phyloP scores from a whole-genome alignment of 2,113 vertebrate species.

The Pica pica region DNA sequence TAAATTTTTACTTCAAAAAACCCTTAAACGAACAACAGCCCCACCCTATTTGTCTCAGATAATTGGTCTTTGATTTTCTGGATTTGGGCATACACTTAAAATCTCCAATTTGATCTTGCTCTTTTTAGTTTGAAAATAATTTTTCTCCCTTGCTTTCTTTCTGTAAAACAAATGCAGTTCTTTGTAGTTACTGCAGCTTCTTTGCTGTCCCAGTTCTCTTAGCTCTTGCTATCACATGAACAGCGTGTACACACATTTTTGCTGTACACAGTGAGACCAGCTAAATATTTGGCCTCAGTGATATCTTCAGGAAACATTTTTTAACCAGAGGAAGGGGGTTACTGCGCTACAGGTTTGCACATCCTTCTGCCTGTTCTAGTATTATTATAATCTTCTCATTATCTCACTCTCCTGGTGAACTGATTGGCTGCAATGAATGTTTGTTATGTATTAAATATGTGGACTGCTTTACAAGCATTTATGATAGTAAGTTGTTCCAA shows the following conservation, averaged over 20 bases:
- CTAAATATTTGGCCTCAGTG: neutral
- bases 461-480: neutral
- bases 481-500: neutral
- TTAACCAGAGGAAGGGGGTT: neutral
- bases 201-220: neutral
- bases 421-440: neutral
- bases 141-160: neutral
- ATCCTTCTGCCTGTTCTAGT: neutral
- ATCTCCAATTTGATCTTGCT: neutral
- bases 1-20: neutral
- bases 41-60: neutral
- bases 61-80: neutral
- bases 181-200: neutral
- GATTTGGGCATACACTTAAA: neutral
- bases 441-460: neutral
- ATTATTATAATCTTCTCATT: neutral
- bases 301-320: neutral
- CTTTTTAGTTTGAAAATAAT: neutral
- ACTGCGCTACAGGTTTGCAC: neutral
- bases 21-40: fast-evolving
- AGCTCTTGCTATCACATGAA: neutral
- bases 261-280: neutral
- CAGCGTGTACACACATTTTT: neutral
- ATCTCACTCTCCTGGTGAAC: neutral
- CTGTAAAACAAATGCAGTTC: neutral